Conservation (phyloP, 1,140 invertebrate species). For the Trichonephila inaurata region DNA sequence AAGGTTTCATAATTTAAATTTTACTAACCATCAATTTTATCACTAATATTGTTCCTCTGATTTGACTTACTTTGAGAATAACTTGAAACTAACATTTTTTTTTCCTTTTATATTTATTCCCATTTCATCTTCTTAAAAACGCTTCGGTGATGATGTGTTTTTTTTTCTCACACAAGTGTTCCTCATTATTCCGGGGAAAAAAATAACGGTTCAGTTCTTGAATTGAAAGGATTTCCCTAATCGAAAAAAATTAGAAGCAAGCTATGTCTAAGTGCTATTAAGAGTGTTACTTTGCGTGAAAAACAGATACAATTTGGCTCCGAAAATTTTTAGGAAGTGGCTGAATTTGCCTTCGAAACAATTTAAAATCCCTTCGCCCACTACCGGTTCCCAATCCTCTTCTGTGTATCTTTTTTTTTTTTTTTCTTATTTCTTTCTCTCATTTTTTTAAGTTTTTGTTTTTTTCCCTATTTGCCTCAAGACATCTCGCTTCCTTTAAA, state of each 20-base stretch:
- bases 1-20: too few species aligned
- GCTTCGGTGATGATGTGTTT: background rate
- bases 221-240: background rate
- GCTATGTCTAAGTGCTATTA: background rate
- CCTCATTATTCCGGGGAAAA: background rate
- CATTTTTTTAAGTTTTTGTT: background rate
- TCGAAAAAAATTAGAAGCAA: background rate
- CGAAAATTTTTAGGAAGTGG: background rate
- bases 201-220: background rate
- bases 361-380: background rate
- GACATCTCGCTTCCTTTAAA: background rate
- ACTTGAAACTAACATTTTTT: background rate
- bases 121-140: background rate
- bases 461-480: background rate
- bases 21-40: too few species aligned
- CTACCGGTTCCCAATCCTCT: background rate
- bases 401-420: background rate
- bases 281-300: background rate
- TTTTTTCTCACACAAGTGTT: background rate
- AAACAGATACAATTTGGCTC: background rate
- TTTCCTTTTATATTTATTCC: background rate
- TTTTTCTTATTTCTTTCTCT: background rate
- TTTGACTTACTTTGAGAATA: background rate
- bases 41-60: background rate
- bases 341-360: background rate